These are phyloP conservation scores for Drosophila kanapiae DNA, from an alignment of 1,140 invertebrate species.

Conservation along the genomic window DNA sequence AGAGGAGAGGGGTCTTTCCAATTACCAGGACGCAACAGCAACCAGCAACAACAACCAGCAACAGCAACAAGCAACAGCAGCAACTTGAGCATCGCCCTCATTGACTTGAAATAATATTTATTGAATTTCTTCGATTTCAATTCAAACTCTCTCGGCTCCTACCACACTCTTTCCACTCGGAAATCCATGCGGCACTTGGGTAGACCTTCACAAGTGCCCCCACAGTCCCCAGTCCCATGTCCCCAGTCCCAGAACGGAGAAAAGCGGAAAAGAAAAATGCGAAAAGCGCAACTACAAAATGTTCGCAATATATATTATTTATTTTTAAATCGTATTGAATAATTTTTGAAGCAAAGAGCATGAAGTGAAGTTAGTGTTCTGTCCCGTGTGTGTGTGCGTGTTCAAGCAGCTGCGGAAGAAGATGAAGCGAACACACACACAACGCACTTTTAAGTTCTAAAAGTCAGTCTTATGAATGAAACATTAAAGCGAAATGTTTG, in stretches of 20 bases:
- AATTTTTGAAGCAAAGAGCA: conserved; percentile 55
- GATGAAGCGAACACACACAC: conserved; percentile 21
- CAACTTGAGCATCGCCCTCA: conserved; percentile 14
- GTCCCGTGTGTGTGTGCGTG: conserved; percentile 22
- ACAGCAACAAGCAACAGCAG: background rate
- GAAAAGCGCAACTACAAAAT: conserved; percentile 11
- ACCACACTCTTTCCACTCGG: conserved; percentile 3
- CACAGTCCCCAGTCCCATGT: background rate
- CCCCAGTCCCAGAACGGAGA: conserved; percentile 16
- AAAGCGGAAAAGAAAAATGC: conserved; percentile 24
- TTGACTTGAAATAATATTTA: conserved; percentile 32
- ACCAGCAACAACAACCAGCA: conserved; percentile 1
- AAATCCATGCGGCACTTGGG: background rate
- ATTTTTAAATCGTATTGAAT: conserved; percentile 72
- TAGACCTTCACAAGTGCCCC: conserved; percentile 32
- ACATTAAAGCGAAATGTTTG: conserved; percentile 69
- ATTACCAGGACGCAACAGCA: conserved; percentile 17
- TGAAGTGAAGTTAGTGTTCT: conserved; percentile 40
- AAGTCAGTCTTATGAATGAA: conserved; percentile 75
- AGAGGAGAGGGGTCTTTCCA: background rate
- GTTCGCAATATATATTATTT: conserved; percentile 70
- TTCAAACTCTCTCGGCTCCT: conserved; percentile 41
- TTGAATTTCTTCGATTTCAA: conserved; percentile 61
- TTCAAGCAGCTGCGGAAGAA: background rate
- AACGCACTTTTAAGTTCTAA: conserved; percentile 67